These are phyloP conservation scores for Taenaris catops DNA, from an alignment of 2,888 invertebrate species.

Conservation along the genomic window DNA sequence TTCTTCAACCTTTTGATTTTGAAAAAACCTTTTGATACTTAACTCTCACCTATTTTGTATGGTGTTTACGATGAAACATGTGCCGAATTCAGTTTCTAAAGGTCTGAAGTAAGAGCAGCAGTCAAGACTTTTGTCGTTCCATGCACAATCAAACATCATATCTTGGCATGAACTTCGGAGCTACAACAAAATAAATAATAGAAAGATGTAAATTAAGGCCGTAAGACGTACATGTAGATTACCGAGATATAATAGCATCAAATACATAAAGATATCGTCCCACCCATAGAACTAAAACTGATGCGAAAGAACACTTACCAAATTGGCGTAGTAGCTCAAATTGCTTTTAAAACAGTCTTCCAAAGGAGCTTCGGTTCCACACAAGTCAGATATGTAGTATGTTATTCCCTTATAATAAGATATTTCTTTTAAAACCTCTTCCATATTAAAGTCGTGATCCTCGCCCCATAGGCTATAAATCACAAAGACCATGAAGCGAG, in stretches of 20 bases:
- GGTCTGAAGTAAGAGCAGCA: slow-evolving; percentile 83
- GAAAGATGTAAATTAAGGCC: too few relatives aligned
- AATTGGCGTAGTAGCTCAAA: slow-evolving; percentile 79
- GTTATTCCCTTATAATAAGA: slow-evolving; percentile 85
- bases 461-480: slow-evolving; percentile 81
- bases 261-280: too few relatives aligned
- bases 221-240: too few relatives aligned
- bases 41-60: slow-evolving; percentile 71
- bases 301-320: slow-evolving; percentile 69
- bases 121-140: slow-evolving; percentile 81
- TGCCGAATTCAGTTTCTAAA: slow-evolving; percentile 84
- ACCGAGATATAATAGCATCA: too few relatives aligned
- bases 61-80: slow-evolving; percentile 83
- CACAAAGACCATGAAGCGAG: too few relatives aligned
- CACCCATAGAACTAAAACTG: too few relatives aligned
- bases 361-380: slow-evolving; percentile 73
- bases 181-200: too few relatives aligned
- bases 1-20: too few relatives aligned
- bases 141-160: slow-evolving; percentile 78
- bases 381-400: slow-evolving; percentile 84
- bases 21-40: background rate
- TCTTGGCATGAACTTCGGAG: slow-evolving; percentile 79
- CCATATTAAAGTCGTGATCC: slow-evolving; percentile 86
- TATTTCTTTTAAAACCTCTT: slow-evolving; percentile 86
- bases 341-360: slow-evolving; percentile 80